Evolutionary conservation across 2,888 invertebrate species (phyloP), one percentile per base, ranked within the genome.

Genomic region (Microplitis deprimator): DNA sequence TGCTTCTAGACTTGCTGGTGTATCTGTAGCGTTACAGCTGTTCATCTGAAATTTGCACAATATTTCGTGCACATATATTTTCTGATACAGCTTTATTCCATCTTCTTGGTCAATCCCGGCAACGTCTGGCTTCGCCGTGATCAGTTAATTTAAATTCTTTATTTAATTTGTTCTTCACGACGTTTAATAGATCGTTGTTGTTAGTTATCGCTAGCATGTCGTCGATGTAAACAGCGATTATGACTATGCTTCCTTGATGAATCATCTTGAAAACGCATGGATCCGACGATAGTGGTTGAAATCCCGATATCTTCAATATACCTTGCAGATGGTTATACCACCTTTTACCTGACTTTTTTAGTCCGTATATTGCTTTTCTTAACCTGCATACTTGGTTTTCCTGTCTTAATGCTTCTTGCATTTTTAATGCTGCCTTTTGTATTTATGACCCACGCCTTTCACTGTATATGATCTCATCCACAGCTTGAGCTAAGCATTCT

Each of bases 281-380:
- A 3, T 41, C 41, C 10, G 41, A 41, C 10, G 10, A 1, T 3
- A 7, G 7, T 10, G 41, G 41, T 41, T 41, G 7, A 0, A 41
- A 3, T 7, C 41, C 41, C 10, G 3, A 0, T 7, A 7, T 10
- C 10, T 41, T 41, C 10, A 41, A 10, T 8, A 8, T 68, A 8
- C 40, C 39, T 10, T 29, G 10, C 1, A 75, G 16, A 39, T 68
- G 29, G 0, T 60, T 6, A n/a, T 75, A 60, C 75, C 68, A 75
- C 1, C 6, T 39, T 60, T 68, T 20, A 6, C 61, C 68, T 7
- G 75, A 39, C 39, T 75, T 61, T 20, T 75, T 75, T 1, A 75
- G 61, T 5, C 75, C 75, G 16, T 75, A 75, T 60, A 75, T 38
- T 1, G 68, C 59, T 62, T 60, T 75, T 40, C 39, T n/a, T 16